Evolutionary conservation across 2,113 vertebrate genomes (phyloP).

Genomic region (Amphiprion ocellaris): DNA sequence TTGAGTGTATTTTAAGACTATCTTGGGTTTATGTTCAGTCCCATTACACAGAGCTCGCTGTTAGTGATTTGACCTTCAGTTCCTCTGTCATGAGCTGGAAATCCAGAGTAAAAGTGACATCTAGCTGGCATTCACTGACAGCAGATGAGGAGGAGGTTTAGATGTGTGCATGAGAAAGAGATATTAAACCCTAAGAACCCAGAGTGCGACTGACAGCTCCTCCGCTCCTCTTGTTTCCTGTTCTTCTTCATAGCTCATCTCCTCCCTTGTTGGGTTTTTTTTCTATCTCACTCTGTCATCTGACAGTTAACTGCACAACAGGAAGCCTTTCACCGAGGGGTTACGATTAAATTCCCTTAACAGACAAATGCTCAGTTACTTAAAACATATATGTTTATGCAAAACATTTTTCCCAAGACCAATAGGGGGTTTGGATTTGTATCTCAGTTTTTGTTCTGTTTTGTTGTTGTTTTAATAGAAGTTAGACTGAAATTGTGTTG

Average conservation of each 20-base stretch:
- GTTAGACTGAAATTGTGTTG: conserved; percentile 12
- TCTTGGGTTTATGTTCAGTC: conserved; percentile 64
- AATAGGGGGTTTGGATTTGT: background rate
- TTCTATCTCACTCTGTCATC: conserved; percentile 51
- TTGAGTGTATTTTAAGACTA: conserved; percentile 65
- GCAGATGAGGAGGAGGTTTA: conserved; percentile 71
- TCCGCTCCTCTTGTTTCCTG: conserved; percentile 69
- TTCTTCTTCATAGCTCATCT: conserved; percentile 64
- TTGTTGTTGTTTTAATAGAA: conserved; percentile 1
- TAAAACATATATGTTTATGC: conserved; percentile 39
- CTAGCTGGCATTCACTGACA: conserved; percentile 70
- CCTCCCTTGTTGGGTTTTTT: conserved; percentile 49
- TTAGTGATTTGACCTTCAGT: conserved; percentile 74
- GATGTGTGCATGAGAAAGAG: conserved; percentile 71
- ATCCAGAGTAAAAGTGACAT: conserved; percentile 70
- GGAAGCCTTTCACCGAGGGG: conserved; percentile 37
- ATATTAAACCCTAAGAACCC: conserved; percentile 73
- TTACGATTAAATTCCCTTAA: conserved; percentile 33
- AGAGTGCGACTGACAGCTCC: conserved; percentile 71
- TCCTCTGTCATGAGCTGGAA: conserved; percentile 60
- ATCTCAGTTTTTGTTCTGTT: background rate
- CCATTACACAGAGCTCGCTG: conserved; percentile 59
- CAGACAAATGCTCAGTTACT: conserved; percentile 25
- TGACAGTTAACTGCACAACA: conserved; percentile 66
- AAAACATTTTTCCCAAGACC: conserved; percentile 34